phyloP scores from a whole-genome alignment of 92 coral and sea anemone species.

The Zoanthus sociatus region DNA sequence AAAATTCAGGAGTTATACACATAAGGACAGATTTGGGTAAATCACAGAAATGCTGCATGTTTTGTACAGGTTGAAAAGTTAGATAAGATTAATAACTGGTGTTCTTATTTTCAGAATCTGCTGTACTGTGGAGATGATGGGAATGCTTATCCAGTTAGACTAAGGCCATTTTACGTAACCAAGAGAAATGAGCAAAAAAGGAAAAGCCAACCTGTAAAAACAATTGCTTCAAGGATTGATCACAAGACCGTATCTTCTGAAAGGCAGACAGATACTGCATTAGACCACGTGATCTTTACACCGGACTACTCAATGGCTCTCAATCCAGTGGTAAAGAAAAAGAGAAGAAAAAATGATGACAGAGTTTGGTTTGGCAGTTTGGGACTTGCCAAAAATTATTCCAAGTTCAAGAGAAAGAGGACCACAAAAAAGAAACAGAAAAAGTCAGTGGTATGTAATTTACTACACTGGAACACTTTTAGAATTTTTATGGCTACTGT shows the following conservation, averaged over 20 bases:
- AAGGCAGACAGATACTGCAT: neutral
- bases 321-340: neutral
- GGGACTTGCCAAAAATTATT: neutral
- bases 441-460: neutral
- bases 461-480: no score
- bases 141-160: neutral
- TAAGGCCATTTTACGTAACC: neutral
- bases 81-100: no score
- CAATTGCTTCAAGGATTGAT: neutral
- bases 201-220: neutral
- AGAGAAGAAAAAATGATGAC: neutral
- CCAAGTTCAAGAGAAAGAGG: neutral
- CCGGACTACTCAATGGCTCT: neutral
- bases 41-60: no score
- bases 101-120: neutral
- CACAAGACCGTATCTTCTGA: neutral
- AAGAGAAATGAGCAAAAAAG: neutral
- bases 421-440: neutral
- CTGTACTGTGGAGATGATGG: constrained; percentile 1
- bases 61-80: no score
- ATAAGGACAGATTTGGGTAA: no score
- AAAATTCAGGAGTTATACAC: no score
- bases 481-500: neutral
- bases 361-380: neutral
- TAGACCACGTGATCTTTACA: neutral